These are phyloP conservation scores for Fregetta grallaria DNA, from an alignment of 2,113 vertebrate genomes.

Conservation along the genomic window DNA sequence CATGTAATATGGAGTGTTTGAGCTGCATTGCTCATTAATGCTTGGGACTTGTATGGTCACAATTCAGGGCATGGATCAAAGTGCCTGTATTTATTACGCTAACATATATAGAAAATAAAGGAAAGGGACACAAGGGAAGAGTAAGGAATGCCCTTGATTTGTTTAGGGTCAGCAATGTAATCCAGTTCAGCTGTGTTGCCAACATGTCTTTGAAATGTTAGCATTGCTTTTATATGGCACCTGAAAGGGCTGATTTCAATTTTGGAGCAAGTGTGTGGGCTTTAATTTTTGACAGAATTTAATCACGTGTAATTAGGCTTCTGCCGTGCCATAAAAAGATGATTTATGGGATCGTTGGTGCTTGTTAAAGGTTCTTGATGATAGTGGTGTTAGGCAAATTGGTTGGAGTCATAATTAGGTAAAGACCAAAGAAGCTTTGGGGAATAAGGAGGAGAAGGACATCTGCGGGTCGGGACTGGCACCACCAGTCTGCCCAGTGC, in stretches of 20 bases:
- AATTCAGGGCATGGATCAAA: neutral
- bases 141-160: neutral
- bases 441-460: neutral
- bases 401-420: neutral
- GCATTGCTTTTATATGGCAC: neutral
- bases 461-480: accelerated
- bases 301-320: constrained; percentile 3
- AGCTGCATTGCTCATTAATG: neutral
- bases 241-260: neutral
- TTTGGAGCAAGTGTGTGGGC: neutral
- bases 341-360: neutral
- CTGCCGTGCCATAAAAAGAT: neutral
- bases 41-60: neutral
- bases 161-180: neutral
- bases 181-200: neutral
- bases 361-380: neutral
- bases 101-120: neutral
- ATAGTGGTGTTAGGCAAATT: neutral
- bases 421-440: neutral
- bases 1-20: neutral
- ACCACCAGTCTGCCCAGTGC: neutral
- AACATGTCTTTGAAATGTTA: neutral
- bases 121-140: neutral
- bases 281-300: constrained; percentile 41
- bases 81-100: neutral